Conservation (phyloP, 2,888 invertebrate species). For the Heliconius ethilla region DNA sequence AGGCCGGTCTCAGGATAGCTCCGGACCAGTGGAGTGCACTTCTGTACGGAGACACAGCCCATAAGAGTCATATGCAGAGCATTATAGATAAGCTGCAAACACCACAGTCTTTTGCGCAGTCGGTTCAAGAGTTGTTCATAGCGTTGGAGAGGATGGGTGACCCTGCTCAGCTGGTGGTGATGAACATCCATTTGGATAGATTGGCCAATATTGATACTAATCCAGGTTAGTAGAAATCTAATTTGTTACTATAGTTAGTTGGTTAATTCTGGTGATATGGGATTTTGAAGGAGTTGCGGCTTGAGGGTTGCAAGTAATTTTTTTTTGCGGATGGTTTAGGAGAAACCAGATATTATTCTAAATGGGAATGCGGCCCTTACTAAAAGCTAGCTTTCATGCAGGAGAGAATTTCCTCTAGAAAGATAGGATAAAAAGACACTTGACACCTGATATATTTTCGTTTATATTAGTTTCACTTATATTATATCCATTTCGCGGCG, state of each 20-base stretch:
- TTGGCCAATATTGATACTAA: conserved; percentile 93
- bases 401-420: too few species aligned
- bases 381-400: too few species aligned
- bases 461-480: background rate
- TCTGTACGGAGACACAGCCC: conserved; percentile 96
- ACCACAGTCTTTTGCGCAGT: conserved; percentile 94
- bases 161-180: conserved; percentile 86
- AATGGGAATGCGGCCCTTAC: too few species aligned
- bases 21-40: conserved; percentile 99
- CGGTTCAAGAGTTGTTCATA: conserved; percentile 94
- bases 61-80: conserved; percentile 99
- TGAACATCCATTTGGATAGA: conserved; percentile 90
- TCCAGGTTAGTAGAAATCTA: conserved; percentile 82
- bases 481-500: background rate
- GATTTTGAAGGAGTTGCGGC: too few species aligned
- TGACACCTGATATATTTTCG: too few species aligned
- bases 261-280: too few species aligned
- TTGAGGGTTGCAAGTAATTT: too few species aligned
- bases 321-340: too few species aligned
- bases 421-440: too few species aligned
- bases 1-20: conserved; percentile 97
- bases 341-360: too few species aligned
- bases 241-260: too few species aligned
- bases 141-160: conserved; percentile 94
- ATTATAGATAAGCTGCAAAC: conserved; percentile 93